phyloP scores from a whole-genome alignment of 2,888 invertebrate species.

The Graphium colonna region DNA sequence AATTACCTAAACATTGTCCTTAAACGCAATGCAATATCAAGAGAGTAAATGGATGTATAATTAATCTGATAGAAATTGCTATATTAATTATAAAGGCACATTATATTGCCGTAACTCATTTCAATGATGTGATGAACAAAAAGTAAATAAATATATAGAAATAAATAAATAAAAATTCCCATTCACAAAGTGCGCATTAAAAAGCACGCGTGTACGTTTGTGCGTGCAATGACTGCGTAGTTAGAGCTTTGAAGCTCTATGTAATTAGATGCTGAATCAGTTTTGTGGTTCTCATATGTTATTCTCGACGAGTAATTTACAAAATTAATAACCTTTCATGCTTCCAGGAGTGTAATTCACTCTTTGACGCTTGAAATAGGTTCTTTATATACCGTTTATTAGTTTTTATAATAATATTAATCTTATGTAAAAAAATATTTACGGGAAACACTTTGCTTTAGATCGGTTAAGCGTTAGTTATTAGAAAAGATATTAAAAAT shows the following conservation, averaged over 20 bases:
- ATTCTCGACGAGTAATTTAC: slow-evolving; percentile 41
- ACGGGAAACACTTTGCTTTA: background rate
- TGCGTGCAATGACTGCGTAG: slow-evolving; percentile 33
- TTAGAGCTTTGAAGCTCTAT: slow-evolving; percentile 61
- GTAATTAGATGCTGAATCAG: slow-evolving; percentile 67
- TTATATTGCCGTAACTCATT: background rate
- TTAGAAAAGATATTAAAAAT: too few species aligned
- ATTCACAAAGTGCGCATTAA: slow-evolving; percentile 33
- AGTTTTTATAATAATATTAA: too few species aligned
- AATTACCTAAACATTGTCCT: background rate
- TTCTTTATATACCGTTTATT: background rate
- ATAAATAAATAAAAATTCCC: background rate
- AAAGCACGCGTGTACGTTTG: slow-evolving; percentile 44
- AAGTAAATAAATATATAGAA: background rate
- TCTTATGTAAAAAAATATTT: too few species aligned
- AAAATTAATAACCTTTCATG: slow-evolving; percentile 40
- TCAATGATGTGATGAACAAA: background rate
- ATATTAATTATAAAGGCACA: too few species aligned
- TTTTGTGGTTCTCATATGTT: slow-evolving; percentile 50
- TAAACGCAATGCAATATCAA: too few species aligned
- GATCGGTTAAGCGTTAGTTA: too few species aligned
- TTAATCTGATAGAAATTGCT: too few species aligned
- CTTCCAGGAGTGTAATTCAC: slow-evolving; percentile 18
- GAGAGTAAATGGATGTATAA: too few species aligned
- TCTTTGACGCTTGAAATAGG: background rate